Percentiles rank a stretch among this genome's conserved stretches.
phyloP scores from a whole-genome alignment of 2,113 vertebrate species.

The Oenanthe oenanthe region DNA sequence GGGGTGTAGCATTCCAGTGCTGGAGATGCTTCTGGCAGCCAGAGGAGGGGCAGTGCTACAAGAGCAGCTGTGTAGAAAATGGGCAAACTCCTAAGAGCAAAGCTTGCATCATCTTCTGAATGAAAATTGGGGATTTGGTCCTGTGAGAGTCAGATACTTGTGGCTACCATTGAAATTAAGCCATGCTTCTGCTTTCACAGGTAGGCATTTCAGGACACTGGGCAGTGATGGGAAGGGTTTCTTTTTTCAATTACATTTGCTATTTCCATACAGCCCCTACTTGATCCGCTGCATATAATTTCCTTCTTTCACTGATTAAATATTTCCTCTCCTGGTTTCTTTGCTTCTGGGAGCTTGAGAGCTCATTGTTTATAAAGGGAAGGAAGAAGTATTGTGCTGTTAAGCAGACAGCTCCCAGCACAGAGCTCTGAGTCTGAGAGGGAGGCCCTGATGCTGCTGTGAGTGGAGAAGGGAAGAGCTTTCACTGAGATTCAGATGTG shows the following conservation, averaged over 20 bases:
- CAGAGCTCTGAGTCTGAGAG: neutral
- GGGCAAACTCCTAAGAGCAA: neutral
- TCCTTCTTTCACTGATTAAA: conserved; percentile 25
- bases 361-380: conserved; percentile 2
- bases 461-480: neutral
- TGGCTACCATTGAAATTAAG: neutral
- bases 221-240: neutral
- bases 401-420: neutral
- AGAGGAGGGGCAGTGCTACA: neutral
- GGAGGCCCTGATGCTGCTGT: neutral
- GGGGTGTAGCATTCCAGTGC: neutral
- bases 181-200: neutral
- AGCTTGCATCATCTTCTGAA: neutral
- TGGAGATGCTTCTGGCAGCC: neutral
- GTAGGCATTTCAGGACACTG: neutral
- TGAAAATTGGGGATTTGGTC: neutral
- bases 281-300: conserved; percentile 24
- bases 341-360: conserved; percentile 46
- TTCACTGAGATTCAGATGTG: neutral
- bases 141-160: neutral
- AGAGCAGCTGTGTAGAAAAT: neutral
- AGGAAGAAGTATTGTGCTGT: neutral
- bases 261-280: neutral
- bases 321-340: conserved; percentile 7
- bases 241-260: neutral